Conservation (phyloP, 1,140 invertebrate genomes). For the Caenorhabditis inopinata region DNA sequence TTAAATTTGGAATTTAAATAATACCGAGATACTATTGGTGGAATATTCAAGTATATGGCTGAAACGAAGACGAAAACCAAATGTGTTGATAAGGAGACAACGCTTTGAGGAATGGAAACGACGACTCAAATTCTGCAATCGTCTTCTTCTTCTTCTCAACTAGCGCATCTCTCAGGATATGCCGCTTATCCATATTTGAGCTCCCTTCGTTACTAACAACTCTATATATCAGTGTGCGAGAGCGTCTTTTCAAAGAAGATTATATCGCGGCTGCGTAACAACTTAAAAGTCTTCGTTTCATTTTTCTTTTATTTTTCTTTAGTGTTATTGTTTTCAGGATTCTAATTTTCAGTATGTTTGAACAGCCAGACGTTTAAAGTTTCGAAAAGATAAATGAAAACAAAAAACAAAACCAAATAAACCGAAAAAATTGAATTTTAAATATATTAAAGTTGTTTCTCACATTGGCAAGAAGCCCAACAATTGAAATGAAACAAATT, state of each 20-base stretch:
- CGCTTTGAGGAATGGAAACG: neutral
- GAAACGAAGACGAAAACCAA: neutral
- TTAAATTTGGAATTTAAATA: too few species aligned
- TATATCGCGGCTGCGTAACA: neutral
- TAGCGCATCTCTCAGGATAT: neutral
- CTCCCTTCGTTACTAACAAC: neutral
- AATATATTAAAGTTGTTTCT: neutral
- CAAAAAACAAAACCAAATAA: too few species aligned
- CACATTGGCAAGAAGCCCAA: neutral
- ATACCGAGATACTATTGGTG: too few species aligned
- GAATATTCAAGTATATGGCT: too few species aligned
- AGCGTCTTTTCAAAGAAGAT: neutral
- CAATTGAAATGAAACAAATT: neutral
- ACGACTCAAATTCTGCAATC: conserved; percentile 23
- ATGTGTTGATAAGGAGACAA: neutral
- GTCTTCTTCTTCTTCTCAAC: neutral
- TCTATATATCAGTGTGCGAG: conserved; percentile 18
- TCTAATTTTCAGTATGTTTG: too few species aligned
- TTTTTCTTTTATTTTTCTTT: too few species aligned
- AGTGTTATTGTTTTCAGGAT: too few species aligned
- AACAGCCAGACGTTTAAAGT: too few species aligned
- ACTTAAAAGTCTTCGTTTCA: too few species aligned
- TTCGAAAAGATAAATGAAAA: too few species aligned
- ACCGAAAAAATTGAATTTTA: too few species aligned
- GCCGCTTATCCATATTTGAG: conserved; percentile 26